Evolutionary conservation across 1,140 invertebrate genomes (phyloP).

Genomic region (Cydia pomonella): DNA sequence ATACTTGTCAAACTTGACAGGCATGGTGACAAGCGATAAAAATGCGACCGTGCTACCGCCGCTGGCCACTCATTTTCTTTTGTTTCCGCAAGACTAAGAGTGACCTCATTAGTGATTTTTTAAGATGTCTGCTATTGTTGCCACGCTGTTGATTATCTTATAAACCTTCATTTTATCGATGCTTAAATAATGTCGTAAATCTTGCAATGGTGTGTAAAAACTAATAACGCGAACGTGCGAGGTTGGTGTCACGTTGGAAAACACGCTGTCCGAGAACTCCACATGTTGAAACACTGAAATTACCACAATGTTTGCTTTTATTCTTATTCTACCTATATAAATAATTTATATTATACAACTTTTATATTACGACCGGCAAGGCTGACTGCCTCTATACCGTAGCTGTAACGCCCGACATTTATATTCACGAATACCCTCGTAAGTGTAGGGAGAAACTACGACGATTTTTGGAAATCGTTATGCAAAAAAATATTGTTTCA

Average conservation of each 20-base stretch:
- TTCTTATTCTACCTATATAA: neutral
- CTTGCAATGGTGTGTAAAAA: neutral
- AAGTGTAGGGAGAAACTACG: no score
- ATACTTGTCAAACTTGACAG: no score
- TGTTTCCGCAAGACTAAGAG: neutral
- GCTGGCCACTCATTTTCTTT: no score
- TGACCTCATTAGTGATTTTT: neutral
- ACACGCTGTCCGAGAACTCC: neutral
- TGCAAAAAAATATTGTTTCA: no score
- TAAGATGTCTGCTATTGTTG: neutral
- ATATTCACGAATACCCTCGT: no score
- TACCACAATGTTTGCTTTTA: neutral
- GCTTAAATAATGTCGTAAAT: neutral
- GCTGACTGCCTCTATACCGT: no score
- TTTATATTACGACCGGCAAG: neutral
- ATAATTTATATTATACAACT: neutral
- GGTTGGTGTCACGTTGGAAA: constrained; percentile 17
- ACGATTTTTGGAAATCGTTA: no score
- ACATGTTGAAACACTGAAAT: neutral
- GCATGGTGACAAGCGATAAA: no score
- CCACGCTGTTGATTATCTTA: neutral
- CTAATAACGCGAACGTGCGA: neutral
- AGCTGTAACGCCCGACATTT: no score
- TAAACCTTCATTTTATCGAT: neutral
- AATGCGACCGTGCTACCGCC: no score